Evolutionary conservation across 1,140 invertebrate genomes (phyloP).

Genomic region (Heliothis subflexa): DNA sequence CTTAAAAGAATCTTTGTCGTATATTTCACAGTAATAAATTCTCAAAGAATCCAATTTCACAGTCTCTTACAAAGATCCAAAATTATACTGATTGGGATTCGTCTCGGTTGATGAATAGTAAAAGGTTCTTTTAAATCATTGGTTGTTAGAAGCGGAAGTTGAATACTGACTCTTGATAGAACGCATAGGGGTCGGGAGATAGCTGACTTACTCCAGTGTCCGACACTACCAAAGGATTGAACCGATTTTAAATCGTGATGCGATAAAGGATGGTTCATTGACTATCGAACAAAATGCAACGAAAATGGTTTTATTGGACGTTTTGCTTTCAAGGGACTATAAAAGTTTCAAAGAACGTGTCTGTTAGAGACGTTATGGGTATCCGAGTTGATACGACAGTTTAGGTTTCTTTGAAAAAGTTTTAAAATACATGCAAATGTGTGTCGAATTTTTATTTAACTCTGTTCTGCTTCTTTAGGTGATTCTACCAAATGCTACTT

Average conservation of each 20-base stretch:
- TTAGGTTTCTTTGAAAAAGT: not conserved
- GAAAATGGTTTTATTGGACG: constrained; percentile 29
- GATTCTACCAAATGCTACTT: constrained; percentile 1
- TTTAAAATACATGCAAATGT: too few relatives aligned
- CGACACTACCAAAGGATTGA: constrained; percentile 16
- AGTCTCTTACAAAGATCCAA: constrained; percentile 49
- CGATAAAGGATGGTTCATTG: constrained; percentile 31
- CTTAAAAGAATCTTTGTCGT: constrained; percentile 40
- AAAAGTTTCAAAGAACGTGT: constrained; percentile 32
- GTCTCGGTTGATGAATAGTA: constrained; percentile 62
- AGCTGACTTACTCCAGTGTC: constrained; percentile 6
- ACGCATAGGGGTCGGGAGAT: constrained; percentile 45
- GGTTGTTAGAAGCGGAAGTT: constrained; percentile 59
- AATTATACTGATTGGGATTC: constrained; percentile 62
- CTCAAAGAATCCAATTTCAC: constrained; percentile 53
- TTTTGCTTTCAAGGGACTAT: constrained; percentile 23
- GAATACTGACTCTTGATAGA: constrained; percentile 52
- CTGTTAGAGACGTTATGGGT: constrained; percentile 31
- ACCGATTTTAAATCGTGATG: constrained; percentile 20
- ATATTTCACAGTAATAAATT: constrained; percentile 25
- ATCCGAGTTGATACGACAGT: not conserved
- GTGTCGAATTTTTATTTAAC: not conserved
- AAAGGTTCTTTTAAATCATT: constrained; percentile 66
- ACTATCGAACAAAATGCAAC: constrained; percentile 9
- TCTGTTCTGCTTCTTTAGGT: not conserved